Conservation (phyloP, 2,797 vertebrate species). For the Lepilemur ruficaudatus region DNA sequence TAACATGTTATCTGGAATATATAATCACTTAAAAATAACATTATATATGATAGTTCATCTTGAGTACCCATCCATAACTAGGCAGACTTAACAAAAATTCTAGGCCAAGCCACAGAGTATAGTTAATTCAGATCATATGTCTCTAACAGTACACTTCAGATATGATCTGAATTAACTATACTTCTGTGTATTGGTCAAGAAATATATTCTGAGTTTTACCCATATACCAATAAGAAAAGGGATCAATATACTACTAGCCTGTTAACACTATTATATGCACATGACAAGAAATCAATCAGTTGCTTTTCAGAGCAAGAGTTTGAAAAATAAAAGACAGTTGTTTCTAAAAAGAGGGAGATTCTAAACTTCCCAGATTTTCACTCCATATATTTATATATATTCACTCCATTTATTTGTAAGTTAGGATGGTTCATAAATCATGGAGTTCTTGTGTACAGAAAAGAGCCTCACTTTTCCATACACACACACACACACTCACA, state of each 20-base stretch:
- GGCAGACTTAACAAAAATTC: background rate
- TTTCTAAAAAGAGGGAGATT: background rate
- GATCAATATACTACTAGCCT: background rate
- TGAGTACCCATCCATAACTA: background rate
- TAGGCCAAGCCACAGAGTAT: background rate
- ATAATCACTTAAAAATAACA: background rate
- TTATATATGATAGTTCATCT: background rate
- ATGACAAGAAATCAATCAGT: background rate
- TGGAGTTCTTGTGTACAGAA: background rate
- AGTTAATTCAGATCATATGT: background rate
- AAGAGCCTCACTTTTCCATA: background rate
- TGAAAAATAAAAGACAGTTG: background rate
- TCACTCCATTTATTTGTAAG: background rate
- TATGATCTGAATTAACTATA: background rate
- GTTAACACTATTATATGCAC: background rate
- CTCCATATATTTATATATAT: background rate
- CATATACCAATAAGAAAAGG: background rate
- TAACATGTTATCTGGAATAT: background rate
- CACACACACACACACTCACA: fast-evolving
- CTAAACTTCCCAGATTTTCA: background rate
- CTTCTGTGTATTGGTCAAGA: background rate
- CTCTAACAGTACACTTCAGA: background rate
- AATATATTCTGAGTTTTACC: background rate
- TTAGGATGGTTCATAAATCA: background rate
- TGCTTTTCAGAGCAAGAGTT: background rate